Conservation (phyloP, 2,888 invertebrate species). For the Clivina fossor region DNA sequence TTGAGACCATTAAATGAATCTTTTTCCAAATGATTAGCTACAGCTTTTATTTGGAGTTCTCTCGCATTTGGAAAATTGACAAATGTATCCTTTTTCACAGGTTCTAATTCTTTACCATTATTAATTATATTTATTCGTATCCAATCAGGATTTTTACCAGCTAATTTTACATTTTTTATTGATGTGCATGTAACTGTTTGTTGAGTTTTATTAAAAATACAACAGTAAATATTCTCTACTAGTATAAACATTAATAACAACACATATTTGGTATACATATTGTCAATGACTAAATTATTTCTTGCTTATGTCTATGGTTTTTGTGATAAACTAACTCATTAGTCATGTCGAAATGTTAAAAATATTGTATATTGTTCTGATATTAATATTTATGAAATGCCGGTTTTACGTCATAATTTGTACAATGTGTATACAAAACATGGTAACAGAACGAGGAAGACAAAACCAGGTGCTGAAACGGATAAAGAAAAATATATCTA, state of each 20-base stretch:
- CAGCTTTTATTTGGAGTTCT: constrained; percentile 4
- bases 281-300: no score
- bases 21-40: constrained; percentile 2
- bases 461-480: no score
- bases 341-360: no score
- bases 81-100: not conserved
- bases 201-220: constrained; percentile 5
- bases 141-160: not conserved
- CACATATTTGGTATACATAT: no score
- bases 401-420: no score
- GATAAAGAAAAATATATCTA: no score
- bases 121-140: constrained; percentile 2
- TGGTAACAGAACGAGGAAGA: no score
- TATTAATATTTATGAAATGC: no score
- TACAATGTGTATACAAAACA: no score
- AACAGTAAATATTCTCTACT: not conserved
- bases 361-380: no score
- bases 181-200: not conserved
- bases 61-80: not conserved
- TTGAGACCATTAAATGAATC: constrained; percentile 1
- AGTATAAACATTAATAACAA: not conserved
- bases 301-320: no score
- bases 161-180: not conserved
- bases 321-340: no score
- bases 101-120: not conserved